These are phyloP conservation scores for Gryllus longicercus DNA, from an alignment of 2,888 invertebrate genomes.

Conservation along the genomic window DNA sequence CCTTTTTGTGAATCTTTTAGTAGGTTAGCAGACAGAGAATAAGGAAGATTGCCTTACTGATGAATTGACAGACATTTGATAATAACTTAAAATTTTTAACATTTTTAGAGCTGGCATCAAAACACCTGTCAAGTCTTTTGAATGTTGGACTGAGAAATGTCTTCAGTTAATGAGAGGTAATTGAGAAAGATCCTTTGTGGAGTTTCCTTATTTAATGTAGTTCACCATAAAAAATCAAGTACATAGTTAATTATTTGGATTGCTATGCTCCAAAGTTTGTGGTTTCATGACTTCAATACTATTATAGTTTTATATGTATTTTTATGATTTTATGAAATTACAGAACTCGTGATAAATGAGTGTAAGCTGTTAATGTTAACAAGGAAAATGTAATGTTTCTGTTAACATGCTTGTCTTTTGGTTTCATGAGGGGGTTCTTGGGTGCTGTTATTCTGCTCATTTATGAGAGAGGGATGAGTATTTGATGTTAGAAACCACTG, in stretches of 20 bases:
- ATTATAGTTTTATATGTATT: neutral
- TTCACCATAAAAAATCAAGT: neutral
- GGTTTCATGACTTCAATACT: slow-evolving; percentile 1
- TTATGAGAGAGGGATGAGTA: slow-evolving; percentile 9
- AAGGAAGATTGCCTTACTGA: neutral
- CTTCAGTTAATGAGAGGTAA: slow-evolving; percentile 7
- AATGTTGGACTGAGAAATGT: slow-evolving; percentile 10
- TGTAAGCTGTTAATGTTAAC: neutral
- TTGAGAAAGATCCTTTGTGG: slow-evolving; percentile 17
- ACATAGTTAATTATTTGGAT: no score
- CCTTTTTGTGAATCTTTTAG: neutral
- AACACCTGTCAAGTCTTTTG: slow-evolving; percentile 11
- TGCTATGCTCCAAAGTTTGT: neutral
- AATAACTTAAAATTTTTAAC: neutral
- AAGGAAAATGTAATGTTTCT: neutral
- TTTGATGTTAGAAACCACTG: slow-evolving; percentile 17
- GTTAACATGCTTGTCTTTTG: slow-evolving; percentile 17
- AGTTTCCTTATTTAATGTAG: slow-evolving; percentile 9
- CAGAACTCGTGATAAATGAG: neutral
- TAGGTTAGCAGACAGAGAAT: slow-evolving; percentile 17
- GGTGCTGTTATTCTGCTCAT: neutral
- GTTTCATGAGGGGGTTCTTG: neutral
- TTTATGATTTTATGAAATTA: neutral
- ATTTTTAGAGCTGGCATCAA: slow-evolving; percentile 11
- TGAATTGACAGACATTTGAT: neutral